A percentile compares a stretch with the other conserved stretches of the same genome.
phyloP scores from a whole-genome alignment of 23 tunicate species.

The Ciona savignyi region DNA sequence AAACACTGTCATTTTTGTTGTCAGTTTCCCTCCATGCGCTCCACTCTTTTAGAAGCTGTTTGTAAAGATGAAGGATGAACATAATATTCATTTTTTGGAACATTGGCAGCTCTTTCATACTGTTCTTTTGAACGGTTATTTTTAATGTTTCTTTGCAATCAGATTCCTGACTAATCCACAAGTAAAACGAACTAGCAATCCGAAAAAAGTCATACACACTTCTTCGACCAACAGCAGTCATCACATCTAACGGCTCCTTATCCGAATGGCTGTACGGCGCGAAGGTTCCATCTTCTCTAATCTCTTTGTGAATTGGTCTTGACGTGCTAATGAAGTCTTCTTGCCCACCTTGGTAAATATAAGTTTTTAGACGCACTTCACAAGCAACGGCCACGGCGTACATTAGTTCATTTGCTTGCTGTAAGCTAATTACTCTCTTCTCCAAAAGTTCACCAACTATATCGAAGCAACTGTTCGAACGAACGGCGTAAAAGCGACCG shows the following conservation, averaged over 20 bases:
- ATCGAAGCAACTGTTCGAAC: neutral
- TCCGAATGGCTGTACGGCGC: neutral
- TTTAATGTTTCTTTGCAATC: neutral
- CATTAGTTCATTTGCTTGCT: neutral
- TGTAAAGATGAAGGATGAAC: neutral
- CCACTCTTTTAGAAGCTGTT: neutral
- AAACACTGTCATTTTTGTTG: neutral
- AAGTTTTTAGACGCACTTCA: neutral
- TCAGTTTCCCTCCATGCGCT: neutral
- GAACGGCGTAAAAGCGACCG: neutral
- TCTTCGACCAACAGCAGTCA: neutral
- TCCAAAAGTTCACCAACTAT: neutral
- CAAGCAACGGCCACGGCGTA: neutral
- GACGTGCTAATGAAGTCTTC: neutral
- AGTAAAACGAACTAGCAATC: neutral
- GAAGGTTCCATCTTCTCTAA: neutral
- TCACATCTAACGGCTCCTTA: neutral
- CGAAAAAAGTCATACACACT: neutral
- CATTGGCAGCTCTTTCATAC: neutral
- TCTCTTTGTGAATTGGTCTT: neutral
- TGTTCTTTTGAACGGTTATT: neutral
- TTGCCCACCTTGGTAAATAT: neutral
- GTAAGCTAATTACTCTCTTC: neutral
- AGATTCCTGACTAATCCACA: neutral
- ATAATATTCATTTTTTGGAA: neutral